Percentiles rank a stretch among this genome's conserved stretches.
Evolutionary conservation across 2,113 vertebrate genomes (phyloP).

Genomic region (Ranitomeya variabilis): DNA sequence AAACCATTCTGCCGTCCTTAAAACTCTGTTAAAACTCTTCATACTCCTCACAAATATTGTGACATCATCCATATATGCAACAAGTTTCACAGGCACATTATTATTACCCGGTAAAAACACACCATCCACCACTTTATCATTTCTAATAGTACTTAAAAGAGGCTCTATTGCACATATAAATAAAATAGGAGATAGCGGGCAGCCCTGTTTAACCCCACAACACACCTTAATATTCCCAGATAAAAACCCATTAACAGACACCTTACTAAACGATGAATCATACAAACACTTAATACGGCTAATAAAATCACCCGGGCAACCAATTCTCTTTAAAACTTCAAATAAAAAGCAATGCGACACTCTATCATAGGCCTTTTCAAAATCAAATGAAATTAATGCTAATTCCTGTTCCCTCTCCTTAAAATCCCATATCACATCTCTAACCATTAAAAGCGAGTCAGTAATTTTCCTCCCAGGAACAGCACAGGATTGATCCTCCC

Average conservation of each 20-base stretch:
- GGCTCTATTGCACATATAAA: background rate
- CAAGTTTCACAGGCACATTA: background rate
- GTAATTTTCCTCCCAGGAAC: background rate
- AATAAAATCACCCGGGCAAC: background rate
- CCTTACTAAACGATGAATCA: background rate
- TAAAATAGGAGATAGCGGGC: background rate
- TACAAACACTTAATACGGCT: background rate
- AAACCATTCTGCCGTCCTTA: background rate
- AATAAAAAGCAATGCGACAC: background rate
- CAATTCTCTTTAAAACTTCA: background rate
- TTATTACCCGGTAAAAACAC: background rate
- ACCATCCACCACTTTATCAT: background rate
- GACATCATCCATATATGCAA: background rate
- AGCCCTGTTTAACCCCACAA: background rate
- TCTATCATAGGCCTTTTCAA: background rate
- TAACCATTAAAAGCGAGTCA: background rate
- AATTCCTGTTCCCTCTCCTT: background rate
- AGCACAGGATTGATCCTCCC: background rate
- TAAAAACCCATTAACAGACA: background rate
- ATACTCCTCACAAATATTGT: background rate
- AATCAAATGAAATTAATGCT: background rate
- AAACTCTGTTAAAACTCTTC: background rate
- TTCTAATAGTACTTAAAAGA: background rate
- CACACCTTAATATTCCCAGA: background rate
- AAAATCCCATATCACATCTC: background rate